Base-by-base conservation (phyloP, 2,113 vertebrate species). In the Danionella cerebrum region DNA sequence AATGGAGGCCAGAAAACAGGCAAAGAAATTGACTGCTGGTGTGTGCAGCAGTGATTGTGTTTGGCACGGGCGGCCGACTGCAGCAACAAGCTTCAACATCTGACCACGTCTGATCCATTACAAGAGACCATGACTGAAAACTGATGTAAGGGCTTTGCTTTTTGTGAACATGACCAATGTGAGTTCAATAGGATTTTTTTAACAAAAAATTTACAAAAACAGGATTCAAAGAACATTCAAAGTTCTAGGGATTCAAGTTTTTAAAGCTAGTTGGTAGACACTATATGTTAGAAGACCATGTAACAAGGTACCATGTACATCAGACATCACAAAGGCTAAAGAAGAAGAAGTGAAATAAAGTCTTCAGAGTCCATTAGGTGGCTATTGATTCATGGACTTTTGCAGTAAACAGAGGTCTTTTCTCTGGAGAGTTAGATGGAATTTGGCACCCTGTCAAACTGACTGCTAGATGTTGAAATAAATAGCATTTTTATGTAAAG, bases 361-460 rank as follows among this genome's bases (percentile, higher is more conserved):
- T 35, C 51, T 78, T 77, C 80, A 76, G 85, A 95, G 91, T 90
- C 94, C 91, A 94, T 95, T 93, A 93, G 90, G 90, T 91, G 86
- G 97, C 96, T 94, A 95, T 94, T 96, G 93, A 98, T 98, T 96
- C 94, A 98, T 96, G 91, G 81, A 84, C 79, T 88, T 86, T 98
- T 96, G 95, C 94, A 90, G 91, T 97, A 97, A 98, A 91, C 89
- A 82, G 85, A 87, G 83, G 87, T 91, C 91, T 94, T 91, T 90
- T 89, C 86, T 85, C 90, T 89, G 85, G 85, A 70, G 84, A 96
- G 91, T 91, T 88, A 92, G 89, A 90, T 89, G 88, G 90, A 93
- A 84, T 87, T 86, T 90, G 87, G 88, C 85, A 89, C 85, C 85
- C 71, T 80, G 76, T 78, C 75, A 80, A 79, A 67, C 72, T 68